Evolutionary conservation across 2,113 vertebrate genomes (phyloP).

Genomic region (Acanthisitta chloris): DNA sequence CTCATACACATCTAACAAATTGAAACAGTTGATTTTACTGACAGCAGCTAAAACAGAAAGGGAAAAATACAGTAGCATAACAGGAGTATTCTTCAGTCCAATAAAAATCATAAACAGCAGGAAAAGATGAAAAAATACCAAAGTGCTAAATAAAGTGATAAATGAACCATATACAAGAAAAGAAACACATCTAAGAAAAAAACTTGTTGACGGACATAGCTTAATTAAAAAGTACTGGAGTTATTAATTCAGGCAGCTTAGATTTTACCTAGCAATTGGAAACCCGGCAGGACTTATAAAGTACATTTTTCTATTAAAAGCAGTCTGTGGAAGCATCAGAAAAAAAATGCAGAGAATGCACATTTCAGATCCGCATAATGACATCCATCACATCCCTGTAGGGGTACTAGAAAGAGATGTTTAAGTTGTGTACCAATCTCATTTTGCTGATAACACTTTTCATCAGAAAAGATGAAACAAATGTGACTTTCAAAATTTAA

Average conservation of each 20-base stretch:
- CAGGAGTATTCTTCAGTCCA: background rate
- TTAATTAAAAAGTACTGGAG: conserved; percentile 29
- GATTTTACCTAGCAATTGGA: conserved; percentile 15
- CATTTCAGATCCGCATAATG: background rate
- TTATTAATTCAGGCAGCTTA: conserved; percentile 17
- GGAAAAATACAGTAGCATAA: background rate
- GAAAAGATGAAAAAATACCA: background rate
- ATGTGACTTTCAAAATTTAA: conserved; percentile 62
- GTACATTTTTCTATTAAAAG: conserved; percentile 39
- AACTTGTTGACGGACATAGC: background rate
- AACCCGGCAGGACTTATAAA: background rate
- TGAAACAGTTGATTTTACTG: background rate
- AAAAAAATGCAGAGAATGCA: conserved; percentile 52
- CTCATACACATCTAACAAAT: background rate
- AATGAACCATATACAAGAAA: background rate
- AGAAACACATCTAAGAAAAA: background rate
- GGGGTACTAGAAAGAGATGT: conserved; percentile 40
- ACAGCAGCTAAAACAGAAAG: background rate
- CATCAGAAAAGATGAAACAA: conserved; percentile 52
- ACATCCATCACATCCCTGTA: conserved; percentile 30
- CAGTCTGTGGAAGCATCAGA: background rate
- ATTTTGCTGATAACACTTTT: conserved; percentile 60
- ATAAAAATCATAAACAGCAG: background rate
- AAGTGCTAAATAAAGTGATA: background rate
- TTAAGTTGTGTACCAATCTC: conserved; percentile 39